phyloP scores from a whole-genome alignment of 2,797 vertebrate genomes.

The Gambelia wislizenii region DNA sequence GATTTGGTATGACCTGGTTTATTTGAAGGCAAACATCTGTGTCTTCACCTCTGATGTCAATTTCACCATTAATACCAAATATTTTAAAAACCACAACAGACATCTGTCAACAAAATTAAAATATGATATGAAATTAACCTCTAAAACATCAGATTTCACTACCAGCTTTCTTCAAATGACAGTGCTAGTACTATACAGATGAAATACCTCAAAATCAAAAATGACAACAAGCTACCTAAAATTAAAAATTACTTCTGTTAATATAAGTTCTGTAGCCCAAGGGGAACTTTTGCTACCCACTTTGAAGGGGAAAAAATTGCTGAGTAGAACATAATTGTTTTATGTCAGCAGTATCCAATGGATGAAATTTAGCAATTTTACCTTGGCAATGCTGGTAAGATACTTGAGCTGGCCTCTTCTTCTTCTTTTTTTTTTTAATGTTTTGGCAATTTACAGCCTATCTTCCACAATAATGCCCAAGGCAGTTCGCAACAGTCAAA shows the following conservation, averaged over 20 bases:
- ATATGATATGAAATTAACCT: slow-evolving; percentile 54
- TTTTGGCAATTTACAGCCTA: neutral
- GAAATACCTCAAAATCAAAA: neutral
- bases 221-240: neutral
- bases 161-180: neutral
- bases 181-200: neutral
- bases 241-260: neutral
- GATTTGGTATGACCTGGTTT: slow-evolving; percentile 87
- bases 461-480: neutral
- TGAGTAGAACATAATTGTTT: neutral
- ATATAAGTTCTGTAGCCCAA: neutral
- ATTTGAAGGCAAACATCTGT: slow-evolving; percentile 90
- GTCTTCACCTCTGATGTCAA: slow-evolving; percentile 91
- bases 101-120: slow-evolving; percentile 82
- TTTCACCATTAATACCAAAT: slow-evolving; percentile 88
- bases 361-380: neutral
- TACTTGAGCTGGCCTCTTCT: neutral
- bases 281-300: neutral
- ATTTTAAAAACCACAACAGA: slow-evolving; percentile 96
- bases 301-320: neutral
- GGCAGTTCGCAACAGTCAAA: neutral
- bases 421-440: neutral
- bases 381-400: neutral
- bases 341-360: neutral
- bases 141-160: neutral